Base-by-base conservation (phyloP, 2,888 invertebrate genomes). In the Hipparchia sbordonii region DNA sequence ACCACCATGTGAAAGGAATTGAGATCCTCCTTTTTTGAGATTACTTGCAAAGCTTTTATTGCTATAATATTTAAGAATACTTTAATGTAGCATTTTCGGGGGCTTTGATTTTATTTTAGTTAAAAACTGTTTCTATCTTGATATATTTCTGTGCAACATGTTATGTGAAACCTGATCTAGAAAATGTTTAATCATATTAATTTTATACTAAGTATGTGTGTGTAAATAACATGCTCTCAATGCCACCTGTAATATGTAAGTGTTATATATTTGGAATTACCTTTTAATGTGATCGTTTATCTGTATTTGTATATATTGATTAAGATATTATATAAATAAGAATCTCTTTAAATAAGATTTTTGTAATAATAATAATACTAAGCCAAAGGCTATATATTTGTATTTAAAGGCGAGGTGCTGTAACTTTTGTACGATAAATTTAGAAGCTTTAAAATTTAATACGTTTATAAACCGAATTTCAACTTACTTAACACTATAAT, bases 381-480 rank as follows among this genome's bases (percentile, higher is more conserved):
- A 90, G 92, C 92, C 92, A 91, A 92, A 92, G 92, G 92, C 91
- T 87, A 85, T 70, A 85, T 83, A 83, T 78, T 79, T 82, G 86
- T 85, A 86, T 89, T 86, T 89, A 84, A 83, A 83, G 84, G 85
- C 83, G 86, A 89, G 91, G 91, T 93, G 92, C 90, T 93, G 89
- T 87, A 82, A 83, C 79, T 84, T 73, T 86, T 85, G 81, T 87
- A 82, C 82, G 84, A 84, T 73, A 75, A 60, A 79, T 87, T 84
- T 84, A 85, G 84, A 86, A 89, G 89, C 88, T 89, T 90, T 90
- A 91, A 89, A 82, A 78, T 80, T 82, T 74, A 74, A 83, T 80
- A 81, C 77, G 81, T 82, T 81, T 79, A 52, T 77, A 87, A 89
- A 85, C 86, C 85, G 84, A 88, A 87, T 87, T 87, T 85, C 79